Conservation (phyloP, 2,888 invertebrate species). For the Cremastinae sp. region DNA sequence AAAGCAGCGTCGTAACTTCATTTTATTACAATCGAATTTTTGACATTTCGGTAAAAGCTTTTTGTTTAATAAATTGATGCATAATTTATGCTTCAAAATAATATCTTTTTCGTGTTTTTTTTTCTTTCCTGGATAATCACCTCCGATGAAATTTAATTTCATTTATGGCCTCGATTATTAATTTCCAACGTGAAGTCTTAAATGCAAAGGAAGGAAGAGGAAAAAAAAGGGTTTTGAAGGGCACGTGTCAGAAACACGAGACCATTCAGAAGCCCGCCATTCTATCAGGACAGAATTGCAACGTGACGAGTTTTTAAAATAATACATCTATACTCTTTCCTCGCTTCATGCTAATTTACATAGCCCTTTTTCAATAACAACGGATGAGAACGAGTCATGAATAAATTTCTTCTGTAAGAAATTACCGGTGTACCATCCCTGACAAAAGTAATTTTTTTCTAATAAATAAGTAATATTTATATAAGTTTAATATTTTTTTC, state of each 20-base stretch:
- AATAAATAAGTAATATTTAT: no score
- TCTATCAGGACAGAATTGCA: constrained; percentile 20
- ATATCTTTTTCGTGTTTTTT: background rate
- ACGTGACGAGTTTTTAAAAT: constrained; percentile 51
- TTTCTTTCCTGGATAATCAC: no score
- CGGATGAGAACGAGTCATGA: background rate
- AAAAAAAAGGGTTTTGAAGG: constrained; percentile 22
- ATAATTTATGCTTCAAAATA: no score
- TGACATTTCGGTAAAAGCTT: no score
- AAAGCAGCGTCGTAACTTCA: no score
- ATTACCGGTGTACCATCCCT: no score
- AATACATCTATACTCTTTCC: constrained; percentile 9
- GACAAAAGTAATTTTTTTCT: no score
- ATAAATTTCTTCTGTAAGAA: no score
- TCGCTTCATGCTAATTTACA: background rate
- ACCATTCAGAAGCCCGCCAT: constrained; percentile 44
- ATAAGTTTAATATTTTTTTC: no score
- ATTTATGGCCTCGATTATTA: background rate
- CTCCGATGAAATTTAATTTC: no score
- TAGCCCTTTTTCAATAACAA: background rate
- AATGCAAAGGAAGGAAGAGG: background rate
- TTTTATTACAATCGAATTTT: no score
- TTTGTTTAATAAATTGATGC: no score
- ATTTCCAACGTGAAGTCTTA: background rate
- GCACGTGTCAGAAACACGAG: constrained; percentile 51